Evolutionary conservation across 2,888 invertebrate species (phyloP).

Genomic region (Theodoxus fluviatilis): DNA sequence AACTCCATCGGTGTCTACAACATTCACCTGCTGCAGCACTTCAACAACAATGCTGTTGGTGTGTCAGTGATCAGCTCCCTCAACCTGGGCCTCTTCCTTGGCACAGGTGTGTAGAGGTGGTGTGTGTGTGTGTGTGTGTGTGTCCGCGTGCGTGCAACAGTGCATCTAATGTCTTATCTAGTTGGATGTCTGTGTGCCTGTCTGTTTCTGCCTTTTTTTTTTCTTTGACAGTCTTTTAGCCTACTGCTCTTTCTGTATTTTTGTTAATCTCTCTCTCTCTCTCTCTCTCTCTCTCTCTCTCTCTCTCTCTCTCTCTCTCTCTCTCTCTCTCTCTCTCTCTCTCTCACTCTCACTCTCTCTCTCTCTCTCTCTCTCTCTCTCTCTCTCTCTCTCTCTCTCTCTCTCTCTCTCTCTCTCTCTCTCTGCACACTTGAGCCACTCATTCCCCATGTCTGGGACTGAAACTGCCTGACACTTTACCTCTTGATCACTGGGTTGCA

Average conservation of each 20-base stretch:
- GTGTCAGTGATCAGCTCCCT: conserved; percentile 50
- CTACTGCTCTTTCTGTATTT: too few species aligned
- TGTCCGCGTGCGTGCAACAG: not conserved
- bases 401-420: conserved; percentile 17
- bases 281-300: not conserved
- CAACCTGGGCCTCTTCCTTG: conserved; percentile 47
- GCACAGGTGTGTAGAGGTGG: conserved; percentile 39
- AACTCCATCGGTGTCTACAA: conserved; percentile 50
- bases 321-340: not conserved
- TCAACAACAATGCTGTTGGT: conserved; percentile 38
- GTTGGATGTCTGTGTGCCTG: too few species aligned
- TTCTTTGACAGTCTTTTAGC: too few species aligned
- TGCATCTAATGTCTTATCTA: too few species aligned
- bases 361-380: conserved; percentile 22
- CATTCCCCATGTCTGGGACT: too few species aligned
- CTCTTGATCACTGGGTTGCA: too few species aligned
- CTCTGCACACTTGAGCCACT: not conserved
- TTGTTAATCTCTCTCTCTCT: not conserved
- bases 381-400: conserved; percentile 22
- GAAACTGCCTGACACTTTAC: too few species aligned
- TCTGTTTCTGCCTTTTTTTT: too few species aligned
- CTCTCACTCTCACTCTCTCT: not conserved
- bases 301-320: not conserved
- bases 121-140: not conserved
- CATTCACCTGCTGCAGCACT: conserved; percentile 47